These are phyloP conservation scores for Cyprinodon variegatus DNA, from an alignment of 2,113 vertebrate genomes.

Conservation along the genomic window DNA sequence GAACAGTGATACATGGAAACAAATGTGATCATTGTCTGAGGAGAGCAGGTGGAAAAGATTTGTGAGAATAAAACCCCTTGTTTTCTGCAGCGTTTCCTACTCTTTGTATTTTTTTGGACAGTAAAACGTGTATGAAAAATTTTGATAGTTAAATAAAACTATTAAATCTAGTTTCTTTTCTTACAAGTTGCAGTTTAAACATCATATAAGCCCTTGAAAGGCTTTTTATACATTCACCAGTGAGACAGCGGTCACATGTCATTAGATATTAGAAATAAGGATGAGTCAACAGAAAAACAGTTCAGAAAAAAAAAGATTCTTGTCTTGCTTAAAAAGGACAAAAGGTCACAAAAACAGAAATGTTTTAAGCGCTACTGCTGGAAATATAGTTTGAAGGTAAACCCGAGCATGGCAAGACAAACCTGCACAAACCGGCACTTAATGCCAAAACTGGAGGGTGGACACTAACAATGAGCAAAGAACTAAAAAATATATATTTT, in stretches of 20 bases:
- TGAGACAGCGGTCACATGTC: too few species aligned
- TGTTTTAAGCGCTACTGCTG: neutral
- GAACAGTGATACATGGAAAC: slow-evolving; percentile 31
- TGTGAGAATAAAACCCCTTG: slow-evolving; percentile 19
- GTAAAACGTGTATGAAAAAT: neutral
- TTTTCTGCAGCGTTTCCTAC: neutral
- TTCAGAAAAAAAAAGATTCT: neutral
- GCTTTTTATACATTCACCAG: too few species aligned
- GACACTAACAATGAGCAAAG: neutral
- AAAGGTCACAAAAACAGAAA: neutral
- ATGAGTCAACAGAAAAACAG: neutral
- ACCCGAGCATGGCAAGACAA: neutral
- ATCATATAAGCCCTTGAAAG: too few species aligned
- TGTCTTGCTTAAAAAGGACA: too few species aligned
- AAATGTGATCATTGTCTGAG: slow-evolving; percentile 1
- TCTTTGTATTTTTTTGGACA: neutral
- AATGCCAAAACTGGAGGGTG: neutral
- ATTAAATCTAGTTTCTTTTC: too few species aligned
- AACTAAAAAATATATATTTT: neutral
- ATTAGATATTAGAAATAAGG: neutral
- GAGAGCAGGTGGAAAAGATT: slow-evolving; percentile 3
- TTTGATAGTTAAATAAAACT: too few species aligned
- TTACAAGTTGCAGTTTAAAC: too few species aligned
- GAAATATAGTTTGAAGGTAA: neutral
- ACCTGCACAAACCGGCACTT: neutral